Evolutionary conservation across 2,888 invertebrate genomes (phyloP), one percentile per base, ranked within the genome.

Genomic region (Habroteleia sp.): DNA sequence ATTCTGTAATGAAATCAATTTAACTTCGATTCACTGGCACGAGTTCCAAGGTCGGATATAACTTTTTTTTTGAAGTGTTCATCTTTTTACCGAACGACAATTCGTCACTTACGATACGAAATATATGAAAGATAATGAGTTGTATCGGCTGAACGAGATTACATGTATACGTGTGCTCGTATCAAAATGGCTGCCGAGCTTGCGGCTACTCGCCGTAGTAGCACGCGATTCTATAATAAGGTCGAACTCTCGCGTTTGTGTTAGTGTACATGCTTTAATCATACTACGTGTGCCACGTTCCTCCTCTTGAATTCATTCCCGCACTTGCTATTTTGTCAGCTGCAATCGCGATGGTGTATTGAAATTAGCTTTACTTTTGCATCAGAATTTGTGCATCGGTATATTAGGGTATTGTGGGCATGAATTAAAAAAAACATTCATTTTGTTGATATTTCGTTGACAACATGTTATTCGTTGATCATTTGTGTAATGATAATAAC

Each of bases 131-230:
- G 39, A 42, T 41, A 52, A 63, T 52, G 33, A 13, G 16, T 10
- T n/a, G 17, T 14, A 37, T 29, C 25, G 33, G 23, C n/a, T 6
- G 25, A 37, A 37, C 35, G 74, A 78, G 77, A 79, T 79, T 75
- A 77, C 72, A 48, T 68, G 63, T 68, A 20, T 27, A 76, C 14
- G 23, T 50, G 74, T 76, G 56, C 76, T 77, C 76, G 79, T 81
- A 82, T 82, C 82, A 85, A 85, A 84, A 85, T 85, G 85, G 85
- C 84, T 80, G 81, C 83, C 79, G 80, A 78, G 81, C 79, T 81
- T 74, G 71, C 79, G 79, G 79, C 80, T 79, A 79, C 77, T 77
- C 77, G 77, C 77, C 77, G 75, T 60, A 56, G 58, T 42, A 66
- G 77, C 84, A 85, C 83, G 84, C 84, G 82, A 84, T 84, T 80